Conservation (phyloP, 2,888 invertebrate species). For the Amiota communis region DNA sequence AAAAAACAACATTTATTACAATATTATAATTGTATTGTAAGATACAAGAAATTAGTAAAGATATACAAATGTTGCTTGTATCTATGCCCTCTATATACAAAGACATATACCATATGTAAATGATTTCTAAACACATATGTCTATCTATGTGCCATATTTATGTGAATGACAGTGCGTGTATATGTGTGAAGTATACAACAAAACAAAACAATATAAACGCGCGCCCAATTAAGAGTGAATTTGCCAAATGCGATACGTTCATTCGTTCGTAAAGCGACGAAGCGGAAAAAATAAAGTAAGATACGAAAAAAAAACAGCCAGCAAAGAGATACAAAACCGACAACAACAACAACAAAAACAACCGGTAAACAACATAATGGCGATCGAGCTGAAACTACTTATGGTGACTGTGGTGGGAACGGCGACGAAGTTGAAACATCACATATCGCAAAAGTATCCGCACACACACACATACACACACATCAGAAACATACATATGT, state of each 20-base stretch:
- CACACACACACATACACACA: constrained; percentile 30
- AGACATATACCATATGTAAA: background rate
- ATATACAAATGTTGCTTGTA: background rate
- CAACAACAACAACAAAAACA: constrained; percentile 36
- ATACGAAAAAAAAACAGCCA: constrained; percentile 53
- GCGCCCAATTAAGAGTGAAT: constrained; percentile 29
- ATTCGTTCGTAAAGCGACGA: constrained; percentile 64
- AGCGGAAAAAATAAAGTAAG: constrained; percentile 66
- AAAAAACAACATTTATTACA: background rate
- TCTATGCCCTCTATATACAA: background rate
- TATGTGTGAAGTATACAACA: constrained; percentile 24
- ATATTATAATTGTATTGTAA: background rate
- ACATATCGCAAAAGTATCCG: background rate
- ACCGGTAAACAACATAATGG: constrained; percentile 56
- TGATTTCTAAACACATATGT: background rate
- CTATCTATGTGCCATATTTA: constrained; percentile 33
- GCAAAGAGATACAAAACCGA: constrained; percentile 48
- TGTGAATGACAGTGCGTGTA: constrained; percentile 34
- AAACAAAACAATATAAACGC: background rate
- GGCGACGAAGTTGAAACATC: background rate
- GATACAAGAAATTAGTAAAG: background rate
- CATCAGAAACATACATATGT: background rate
- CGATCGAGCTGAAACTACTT: constrained; percentile 34
- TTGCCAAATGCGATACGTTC: constrained; percentile 51
- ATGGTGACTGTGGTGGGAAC: background rate